A percentile compares a stretch with the other conserved stretches of the same genome.
phyloP scores from a whole-genome alignment of 1,140 invertebrate genomes.

The Zaprionus africanus region DNA sequence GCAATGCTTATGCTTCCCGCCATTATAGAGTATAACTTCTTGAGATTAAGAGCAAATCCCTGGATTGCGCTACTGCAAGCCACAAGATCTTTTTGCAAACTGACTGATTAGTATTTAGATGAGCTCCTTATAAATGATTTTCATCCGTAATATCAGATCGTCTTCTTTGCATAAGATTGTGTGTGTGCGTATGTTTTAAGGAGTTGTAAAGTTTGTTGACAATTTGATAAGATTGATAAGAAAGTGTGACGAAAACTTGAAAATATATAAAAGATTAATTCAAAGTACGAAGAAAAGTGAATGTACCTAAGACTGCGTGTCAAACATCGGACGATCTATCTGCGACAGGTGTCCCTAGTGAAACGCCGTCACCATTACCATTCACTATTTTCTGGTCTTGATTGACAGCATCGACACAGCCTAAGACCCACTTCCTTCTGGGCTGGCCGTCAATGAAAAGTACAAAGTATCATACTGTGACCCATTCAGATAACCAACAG shows the following conservation, averaged over 20 bases:
- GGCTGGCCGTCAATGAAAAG: background rate
- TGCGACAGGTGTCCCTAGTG: background rate
- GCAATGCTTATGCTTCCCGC: conserved; percentile 16
- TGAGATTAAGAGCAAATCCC: background rate
- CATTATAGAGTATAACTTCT: conserved; percentile 13
- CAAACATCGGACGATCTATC: background rate
- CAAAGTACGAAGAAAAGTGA: background rate
- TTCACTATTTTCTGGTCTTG: background rate
- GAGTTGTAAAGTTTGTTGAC: conserved; percentile 3
- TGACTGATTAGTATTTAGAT: conserved; percentile 21
- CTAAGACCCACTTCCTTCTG: conserved; percentile 1
- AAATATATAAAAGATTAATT: background rate
- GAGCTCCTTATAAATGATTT: conserved; percentile 27
- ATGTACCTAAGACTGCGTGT: background rate
- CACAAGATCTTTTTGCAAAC: conserved; percentile 16
- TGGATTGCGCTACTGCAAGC: conserved; percentile 11
- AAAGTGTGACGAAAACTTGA: background rate
- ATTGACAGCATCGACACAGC: conserved; percentile 22
- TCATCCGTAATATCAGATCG: conserved; percentile 9
- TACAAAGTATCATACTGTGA: background rate
- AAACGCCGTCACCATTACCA: background rate
- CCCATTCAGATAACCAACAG: background rate
- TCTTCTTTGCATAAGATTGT: conserved; percentile 2
- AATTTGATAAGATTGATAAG: conserved; percentile 29
- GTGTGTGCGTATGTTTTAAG: background rate